Base-by-base conservation (phyloP, 2,888 invertebrate genomes). In the Coelopa pilipes region DNA sequence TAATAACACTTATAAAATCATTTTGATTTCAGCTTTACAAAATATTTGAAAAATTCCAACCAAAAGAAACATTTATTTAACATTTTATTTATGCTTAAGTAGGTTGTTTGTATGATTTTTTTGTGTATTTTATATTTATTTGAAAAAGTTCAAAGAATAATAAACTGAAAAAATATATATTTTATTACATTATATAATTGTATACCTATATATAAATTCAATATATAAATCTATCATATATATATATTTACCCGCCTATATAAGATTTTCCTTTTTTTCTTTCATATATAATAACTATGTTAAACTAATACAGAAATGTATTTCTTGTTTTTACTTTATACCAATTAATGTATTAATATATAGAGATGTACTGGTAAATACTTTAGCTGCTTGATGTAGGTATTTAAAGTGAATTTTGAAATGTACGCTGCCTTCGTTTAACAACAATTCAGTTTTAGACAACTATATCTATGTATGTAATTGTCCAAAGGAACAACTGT, bases 1-100 rank as follows among this genome's bases (percentile, higher is more conserved):
- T 84, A 85, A 84, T 84, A 84, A 84, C 84, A 84, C 84, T 85
- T 85, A 82, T 82, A 83, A 82, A 84, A 79, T 84, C 79, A 80
- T 81, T 85, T 80, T 76, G 74, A 75, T 79, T 77, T 77, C 67
- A 75, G 70, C 74, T 81, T 80, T 75, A 75, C 75, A 81, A 78
- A 77, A 82, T 80, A 78, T 80, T 78, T 76, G 75, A 80, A 80
- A 80, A 77, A 76, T 78, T 76, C 76, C 76, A 67, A 75, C 77
- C 77, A 75, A 73, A 79, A 80, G 78, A 81, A 73, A 60, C 59
- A 74, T 53, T 72, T 75, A 68, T n/a, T 72, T 74, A 67, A 73
- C 60, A 68, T 60, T 68, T 76, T 76, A 66, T 63, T 74, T 76
- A 63, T 62, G 59, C 47, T 59, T 72, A 71, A 65, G 57, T 65